Percentiles rank a stretch among this genome's conserved stretches.
These are phyloP conservation scores for Kuschelorhynchus macadamiae DNA, from an alignment of 2,888 invertebrate species.

Conservation along the genomic window DNA sequence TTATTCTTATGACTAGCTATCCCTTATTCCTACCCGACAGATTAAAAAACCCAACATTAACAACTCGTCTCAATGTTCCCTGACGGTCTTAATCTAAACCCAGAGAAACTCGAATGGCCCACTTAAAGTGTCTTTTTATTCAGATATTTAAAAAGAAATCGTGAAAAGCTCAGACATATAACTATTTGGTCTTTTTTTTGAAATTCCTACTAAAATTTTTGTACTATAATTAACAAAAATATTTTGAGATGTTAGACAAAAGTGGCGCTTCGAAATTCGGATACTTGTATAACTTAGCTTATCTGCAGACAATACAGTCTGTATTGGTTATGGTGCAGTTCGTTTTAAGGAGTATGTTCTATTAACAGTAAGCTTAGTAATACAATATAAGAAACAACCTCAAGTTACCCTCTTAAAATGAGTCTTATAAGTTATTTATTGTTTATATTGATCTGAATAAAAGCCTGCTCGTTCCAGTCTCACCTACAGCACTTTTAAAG, in stretches of 20 bases:
- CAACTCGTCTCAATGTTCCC: background rate
- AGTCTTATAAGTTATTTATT: constrained; percentile 5
- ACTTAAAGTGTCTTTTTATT: constrained; percentile 25
- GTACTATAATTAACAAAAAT: constrained; percentile 42
- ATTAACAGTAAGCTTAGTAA: too few relatives aligned
- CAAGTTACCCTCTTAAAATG: too few relatives aligned
- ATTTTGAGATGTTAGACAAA: constrained; percentile 1
- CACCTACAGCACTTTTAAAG: constrained; percentile 40
- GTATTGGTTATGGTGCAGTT: too few relatives aligned
- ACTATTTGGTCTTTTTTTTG: constrained; percentile 44
- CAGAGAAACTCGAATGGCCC: constrained; percentile 4
- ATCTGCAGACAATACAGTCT: too few relatives aligned
- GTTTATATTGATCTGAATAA: constrained; percentile 39
- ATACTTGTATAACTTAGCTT: constrained; percentile 4
- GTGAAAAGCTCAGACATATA: constrained; percentile 22
- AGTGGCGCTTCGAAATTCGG: background rate
- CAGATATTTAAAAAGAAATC: constrained; percentile 28
- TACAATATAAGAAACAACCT: too few relatives aligned
- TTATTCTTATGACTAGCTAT: constrained; percentile 43
- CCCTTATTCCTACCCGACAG: constrained; percentile 28
- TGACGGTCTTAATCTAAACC: constrained; percentile 2
- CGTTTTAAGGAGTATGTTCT: too few relatives aligned
- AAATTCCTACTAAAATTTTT: constrained; percentile 30
- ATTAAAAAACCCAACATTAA: constrained; percentile 30
- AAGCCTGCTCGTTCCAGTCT: constrained; percentile 26